Evolutionary conservation across 1,140 invertebrate genomes (phyloP).

Genomic region (Drosophila sechellia): DNA sequence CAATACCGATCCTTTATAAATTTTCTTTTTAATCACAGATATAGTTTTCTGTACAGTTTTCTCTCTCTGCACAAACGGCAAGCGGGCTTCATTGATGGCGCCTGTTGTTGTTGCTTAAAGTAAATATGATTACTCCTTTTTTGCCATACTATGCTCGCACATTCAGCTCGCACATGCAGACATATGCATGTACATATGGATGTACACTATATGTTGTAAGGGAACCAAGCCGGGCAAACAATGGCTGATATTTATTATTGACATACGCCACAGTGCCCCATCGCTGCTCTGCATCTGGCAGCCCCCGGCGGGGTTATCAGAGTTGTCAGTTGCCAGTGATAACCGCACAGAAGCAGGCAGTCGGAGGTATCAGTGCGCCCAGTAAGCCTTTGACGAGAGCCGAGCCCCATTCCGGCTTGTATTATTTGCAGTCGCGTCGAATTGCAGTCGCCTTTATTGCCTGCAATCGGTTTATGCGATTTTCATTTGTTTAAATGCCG

Average conservation of each 20-base stretch:
- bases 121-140: constrained; percentile 77
- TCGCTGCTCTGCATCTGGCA: constrained; percentile 16
- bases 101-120: constrained; percentile 73
- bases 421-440: constrained; percentile 44
- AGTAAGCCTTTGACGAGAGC: constrained; percentile 64
- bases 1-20: too few species aligned
- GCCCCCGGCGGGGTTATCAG: constrained; percentile 72
- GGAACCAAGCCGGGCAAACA: constrained; percentile 55
- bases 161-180: constrained; percentile 5
- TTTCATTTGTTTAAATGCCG: constrained; percentile 75
- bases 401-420: constrained; percentile 26
- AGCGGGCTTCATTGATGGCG: constrained; percentile 37
- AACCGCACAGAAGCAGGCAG: constrained; percentile 45
- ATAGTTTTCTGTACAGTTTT: not conserved
- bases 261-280: constrained; percentile 40
- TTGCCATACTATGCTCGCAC: constrained; percentile 23
- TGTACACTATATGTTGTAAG: constrained; percentile 26
- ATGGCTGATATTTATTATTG: constrained; percentile 82
- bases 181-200: constrained; percentile 6
- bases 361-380: constrained; percentile 2
- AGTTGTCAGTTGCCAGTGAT: constrained; percentile 69
- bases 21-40: too few species aligned
- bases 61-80: constrained; percentile 8
- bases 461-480: constrained; percentile 65
- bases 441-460: constrained; percentile 47